phyloP scores from a whole-genome alignment of 2,888 invertebrate species.

The Diarsia brunnea region DNA sequence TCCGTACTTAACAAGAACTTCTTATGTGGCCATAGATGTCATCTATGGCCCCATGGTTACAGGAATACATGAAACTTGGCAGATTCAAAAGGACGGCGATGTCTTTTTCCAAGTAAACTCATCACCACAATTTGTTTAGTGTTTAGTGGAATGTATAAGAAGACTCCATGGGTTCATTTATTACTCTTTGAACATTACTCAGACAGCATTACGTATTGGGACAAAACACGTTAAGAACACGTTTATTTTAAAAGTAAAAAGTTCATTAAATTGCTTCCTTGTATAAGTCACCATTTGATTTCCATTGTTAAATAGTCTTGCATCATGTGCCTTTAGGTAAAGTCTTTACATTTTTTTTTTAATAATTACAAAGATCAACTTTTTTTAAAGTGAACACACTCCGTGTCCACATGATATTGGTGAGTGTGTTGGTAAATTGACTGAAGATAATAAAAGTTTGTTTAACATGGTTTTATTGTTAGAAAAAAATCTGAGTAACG shows the following conservation, averaged over 20 bases:
- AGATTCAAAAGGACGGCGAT: neutral
- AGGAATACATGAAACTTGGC: neutral
- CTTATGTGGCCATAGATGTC: too few relatives aligned
- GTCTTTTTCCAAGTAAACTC: neutral
- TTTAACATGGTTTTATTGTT: neutral
- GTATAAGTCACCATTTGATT: conserved; percentile 28
- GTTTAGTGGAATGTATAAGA: neutral
- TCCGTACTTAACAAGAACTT: too few relatives aligned
- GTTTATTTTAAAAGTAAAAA: neutral
- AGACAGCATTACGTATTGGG: conserved; percentile 2
- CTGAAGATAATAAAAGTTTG: neutral
- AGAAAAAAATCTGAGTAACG: neutral
- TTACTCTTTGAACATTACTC: conserved; percentile 11
- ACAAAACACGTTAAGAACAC: too few relatives aligned
- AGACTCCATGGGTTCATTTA: neutral
- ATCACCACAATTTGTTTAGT: neutral
- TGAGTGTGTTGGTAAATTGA: neutral
- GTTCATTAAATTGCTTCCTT: conserved; percentile 11
- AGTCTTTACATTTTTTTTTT: neutral
- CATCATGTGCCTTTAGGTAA: neutral
- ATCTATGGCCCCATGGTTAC: too few relatives aligned
- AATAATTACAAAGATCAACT: neutral
- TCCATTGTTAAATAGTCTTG: neutral
- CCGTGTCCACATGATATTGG: neutral
- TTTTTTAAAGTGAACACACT: neutral